phyloP scores from a whole-genome alignment of 2,113 vertebrate species.

The Chiloscyllium plagiosum region DNA sequence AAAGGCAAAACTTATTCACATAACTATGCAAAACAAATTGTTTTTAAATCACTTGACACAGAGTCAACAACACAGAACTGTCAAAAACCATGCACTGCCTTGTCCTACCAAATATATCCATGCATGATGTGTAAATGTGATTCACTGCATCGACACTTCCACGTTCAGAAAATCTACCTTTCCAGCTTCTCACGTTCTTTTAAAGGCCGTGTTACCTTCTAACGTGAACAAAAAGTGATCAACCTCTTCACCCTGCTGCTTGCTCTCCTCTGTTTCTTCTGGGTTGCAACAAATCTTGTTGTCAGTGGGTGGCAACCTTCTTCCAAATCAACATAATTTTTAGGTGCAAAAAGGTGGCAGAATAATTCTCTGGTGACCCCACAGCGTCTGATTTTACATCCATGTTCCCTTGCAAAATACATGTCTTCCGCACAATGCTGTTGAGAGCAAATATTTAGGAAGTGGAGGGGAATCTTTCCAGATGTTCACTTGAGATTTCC shows the following conservation, averaged over 20 bases:
- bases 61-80: background rate
- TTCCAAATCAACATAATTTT: background rate
- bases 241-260: background rate
- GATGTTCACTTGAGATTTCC: background rate
- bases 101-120: background rate
- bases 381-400: background rate
- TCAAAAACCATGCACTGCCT: background rate
- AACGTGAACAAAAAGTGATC: background rate
- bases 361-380: background rate
- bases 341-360: background rate
- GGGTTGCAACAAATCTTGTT: background rate
- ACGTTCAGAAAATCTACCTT: background rate
- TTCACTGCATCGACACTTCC: background rate
- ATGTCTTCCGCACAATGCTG: too few relatives aligned
- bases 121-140: too few relatives aligned
- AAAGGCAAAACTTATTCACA: background rate
- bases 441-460: background rate
- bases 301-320: background rate
- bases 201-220: background rate
- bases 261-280: background rate
- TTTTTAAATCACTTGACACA: background rate
- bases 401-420: background rate
- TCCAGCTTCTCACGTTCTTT: background rate
- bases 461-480: background rate
- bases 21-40: background rate